These are phyloP conservation scores for Balanococcus diminutus DNA, from an alignment of 2,888 invertebrate species.

Conservation along the genomic window DNA sequence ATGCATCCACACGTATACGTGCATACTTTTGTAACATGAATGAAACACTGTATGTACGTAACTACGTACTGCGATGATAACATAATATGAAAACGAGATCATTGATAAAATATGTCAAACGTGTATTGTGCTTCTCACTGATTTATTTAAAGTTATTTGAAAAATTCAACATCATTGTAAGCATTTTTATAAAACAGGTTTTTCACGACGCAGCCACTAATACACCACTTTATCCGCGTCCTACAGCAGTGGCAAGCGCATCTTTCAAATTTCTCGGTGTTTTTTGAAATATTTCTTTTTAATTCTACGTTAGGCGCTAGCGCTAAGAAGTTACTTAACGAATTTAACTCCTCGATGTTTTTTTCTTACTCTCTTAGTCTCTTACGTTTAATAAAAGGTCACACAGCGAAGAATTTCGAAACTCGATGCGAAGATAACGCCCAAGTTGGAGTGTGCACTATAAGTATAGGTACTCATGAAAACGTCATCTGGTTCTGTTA, in stretches of 20 bases:
- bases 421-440: constrained; percentile 5
- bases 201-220: background rate
- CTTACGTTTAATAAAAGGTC: background rate
- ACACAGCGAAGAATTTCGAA: background rate
- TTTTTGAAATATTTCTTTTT: background rate
- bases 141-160: constrained; percentile 25
- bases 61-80: background rate
- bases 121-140: background rate
- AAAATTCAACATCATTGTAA: constrained; percentile 29
- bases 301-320: background rate
- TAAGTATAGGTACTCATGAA: background rate
- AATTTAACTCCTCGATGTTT: background rate
- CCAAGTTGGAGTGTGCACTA: background rate
- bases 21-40: background rate
- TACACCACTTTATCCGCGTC: background rate
- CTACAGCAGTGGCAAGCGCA: background rate
- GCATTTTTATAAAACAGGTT: constrained; percentile 15
- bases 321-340: background rate
- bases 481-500: background rate
- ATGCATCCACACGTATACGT: background rate
- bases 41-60: background rate
- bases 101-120: constrained; percentile 23
- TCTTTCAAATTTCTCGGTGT: background rate
- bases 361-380: background rate
- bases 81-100: constrained; percentile 31